A percentile compares a stretch with the other conserved stretches of the same genome.
phyloP scores from a whole-genome alignment of 2,113 vertebrate genomes.

The Acanthisitta chloris region DNA sequence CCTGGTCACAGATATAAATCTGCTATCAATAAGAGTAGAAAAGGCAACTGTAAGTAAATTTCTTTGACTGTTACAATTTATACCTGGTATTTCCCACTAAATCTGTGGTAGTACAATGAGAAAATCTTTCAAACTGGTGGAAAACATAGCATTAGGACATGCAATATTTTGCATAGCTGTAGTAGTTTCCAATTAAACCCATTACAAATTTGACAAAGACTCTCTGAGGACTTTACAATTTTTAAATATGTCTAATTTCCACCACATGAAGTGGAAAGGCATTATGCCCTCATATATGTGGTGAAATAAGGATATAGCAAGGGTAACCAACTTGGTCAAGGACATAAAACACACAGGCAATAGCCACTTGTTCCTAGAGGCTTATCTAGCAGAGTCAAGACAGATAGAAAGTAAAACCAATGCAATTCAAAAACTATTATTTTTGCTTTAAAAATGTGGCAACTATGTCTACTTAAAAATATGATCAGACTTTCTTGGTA shows the following conservation, averaged over 20 bases:
- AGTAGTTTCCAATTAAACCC: not conserved
- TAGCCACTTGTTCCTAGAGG: not conserved
- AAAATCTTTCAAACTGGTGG: not conserved
- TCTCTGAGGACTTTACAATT: not conserved
- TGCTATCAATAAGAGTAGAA: conserved; percentile 17
- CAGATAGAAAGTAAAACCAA: not conserved
- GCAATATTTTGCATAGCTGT: not conserved
- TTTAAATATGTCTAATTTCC: not conserved
- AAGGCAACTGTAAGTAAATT: conserved; percentile 58
- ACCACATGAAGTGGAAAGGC: not conserved
- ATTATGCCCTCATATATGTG: not conserved
- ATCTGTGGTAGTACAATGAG: not conserved
- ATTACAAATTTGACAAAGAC: not conserved
- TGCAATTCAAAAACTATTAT: fast-evolving
- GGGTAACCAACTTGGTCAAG: not conserved
- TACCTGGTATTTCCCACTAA: not conserved
- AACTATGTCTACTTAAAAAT: not conserved
- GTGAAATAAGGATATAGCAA: not conserved
- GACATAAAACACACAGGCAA: not conserved
- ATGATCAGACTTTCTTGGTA: not conserved
- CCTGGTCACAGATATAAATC: conserved; percentile 48
- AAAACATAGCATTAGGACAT: not conserved
- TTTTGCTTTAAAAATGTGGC: not conserved
- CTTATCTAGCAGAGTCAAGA: not conserved
- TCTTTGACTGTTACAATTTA: conserved; percentile 16